These are phyloP conservation scores for Eufriesea mexicana DNA, from an alignment of 1,140 invertebrate genomes.

Conservation along the genomic window DNA sequence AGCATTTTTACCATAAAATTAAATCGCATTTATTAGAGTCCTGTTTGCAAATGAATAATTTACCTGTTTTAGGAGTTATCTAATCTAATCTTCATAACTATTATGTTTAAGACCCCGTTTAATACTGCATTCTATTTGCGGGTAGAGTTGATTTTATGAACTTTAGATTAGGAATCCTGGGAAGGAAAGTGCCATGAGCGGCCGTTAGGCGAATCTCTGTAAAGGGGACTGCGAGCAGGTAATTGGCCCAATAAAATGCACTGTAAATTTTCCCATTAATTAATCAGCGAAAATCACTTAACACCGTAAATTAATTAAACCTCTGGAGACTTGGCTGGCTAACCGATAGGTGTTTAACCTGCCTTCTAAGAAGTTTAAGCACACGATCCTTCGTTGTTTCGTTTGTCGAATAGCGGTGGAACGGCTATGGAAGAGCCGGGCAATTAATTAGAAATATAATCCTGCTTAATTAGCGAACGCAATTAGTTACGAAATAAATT, in stretches of 20 bases:
- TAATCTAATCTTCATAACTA: background rate
- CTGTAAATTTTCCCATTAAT: background rate
- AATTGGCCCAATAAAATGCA: background rate
- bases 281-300: background rate
- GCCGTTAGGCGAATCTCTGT: no score
- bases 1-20: no score
- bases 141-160: background rate
- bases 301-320: background rate
- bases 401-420: background rate
- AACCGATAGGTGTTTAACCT: no score
- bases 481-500: slow-evolving; percentile 9
- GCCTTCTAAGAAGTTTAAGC: background rate
- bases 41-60: background rate
- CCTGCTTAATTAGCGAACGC: background rate
- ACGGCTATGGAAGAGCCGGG: background rate
- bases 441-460: slow-evolving; percentile 11
- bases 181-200: background rate
- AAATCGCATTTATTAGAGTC: no score
- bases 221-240: no score
- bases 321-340: no score
- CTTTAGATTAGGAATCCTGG: background rate
- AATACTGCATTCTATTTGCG: background rate
- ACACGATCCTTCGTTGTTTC: background rate
- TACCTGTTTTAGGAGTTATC: background rate
- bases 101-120: background rate